Evolutionary conservation across 2,113 vertebrate genomes (phyloP).

Genomic region (Porphyrio hochstetteri): DNA sequence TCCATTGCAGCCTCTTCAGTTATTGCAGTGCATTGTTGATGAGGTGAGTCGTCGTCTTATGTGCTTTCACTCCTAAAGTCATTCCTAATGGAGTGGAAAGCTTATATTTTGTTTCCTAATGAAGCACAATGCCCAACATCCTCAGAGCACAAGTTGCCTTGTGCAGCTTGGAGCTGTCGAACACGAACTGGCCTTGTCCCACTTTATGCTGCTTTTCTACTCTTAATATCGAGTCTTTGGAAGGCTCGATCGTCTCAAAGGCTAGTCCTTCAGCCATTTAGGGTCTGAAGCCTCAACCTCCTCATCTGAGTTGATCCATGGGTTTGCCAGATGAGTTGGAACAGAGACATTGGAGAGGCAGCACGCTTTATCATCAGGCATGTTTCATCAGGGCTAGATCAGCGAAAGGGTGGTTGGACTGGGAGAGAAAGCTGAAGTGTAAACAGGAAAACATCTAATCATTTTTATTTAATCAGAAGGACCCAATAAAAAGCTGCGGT

Average conservation of each 20-base stretch:
- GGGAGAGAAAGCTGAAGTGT: not conserved
- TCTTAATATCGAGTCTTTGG: not conserved
- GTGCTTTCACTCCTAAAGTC: slow-evolving; percentile 99
- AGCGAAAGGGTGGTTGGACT: not conserved
- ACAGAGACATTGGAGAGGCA: not conserved
- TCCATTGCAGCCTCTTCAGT: slow-evolving; percentile 92
- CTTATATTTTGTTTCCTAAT: slow-evolving; percentile 99
- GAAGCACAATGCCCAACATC: slow-evolving; percentile 96
- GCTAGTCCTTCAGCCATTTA: not conserved
- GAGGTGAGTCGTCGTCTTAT: slow-evolving; percentile 99
- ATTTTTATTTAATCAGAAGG: not conserved
- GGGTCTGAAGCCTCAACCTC: not conserved
- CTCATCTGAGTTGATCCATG: not conserved
- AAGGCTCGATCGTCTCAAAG: not conserved
- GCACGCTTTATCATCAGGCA: rapidly evolving
- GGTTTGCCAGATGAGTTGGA: slow-evolving; percentile 32
- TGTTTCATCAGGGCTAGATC: not conserved
- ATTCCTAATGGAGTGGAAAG: slow-evolving; percentile 99
- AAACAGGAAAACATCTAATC: not conserved
- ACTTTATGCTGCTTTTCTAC: slow-evolving; percentile 24
- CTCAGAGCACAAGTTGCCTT: slow-evolving; percentile 82
- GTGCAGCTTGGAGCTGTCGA: slow-evolving; percentile 69
- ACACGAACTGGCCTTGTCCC: slow-evolving; percentile 64
- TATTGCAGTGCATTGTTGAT: slow-evolving; percentile 99
- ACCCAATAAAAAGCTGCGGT: not conserved